phyloP scores from a whole-genome alignment of 2,113 vertebrate genomes.

The Ceyx melanurus region DNA sequence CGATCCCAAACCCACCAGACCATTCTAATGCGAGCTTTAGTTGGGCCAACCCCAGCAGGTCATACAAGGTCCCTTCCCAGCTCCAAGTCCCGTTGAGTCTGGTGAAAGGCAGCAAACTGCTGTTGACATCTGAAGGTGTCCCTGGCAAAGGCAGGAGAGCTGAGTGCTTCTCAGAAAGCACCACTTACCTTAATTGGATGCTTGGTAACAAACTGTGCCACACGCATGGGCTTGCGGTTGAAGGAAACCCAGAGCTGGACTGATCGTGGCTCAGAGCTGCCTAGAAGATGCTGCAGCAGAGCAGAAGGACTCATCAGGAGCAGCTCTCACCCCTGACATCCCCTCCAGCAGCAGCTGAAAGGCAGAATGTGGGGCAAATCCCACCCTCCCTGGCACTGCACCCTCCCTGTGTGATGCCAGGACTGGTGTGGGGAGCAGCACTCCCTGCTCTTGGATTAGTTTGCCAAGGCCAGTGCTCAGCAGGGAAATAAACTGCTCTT shows the following conservation, averaged over 20 bases:
- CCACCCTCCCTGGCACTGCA: background rate
- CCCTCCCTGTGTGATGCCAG: too few species aligned
- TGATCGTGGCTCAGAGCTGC: slow-evolving; percentile 78
- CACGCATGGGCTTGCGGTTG: slow-evolving; percentile 93
- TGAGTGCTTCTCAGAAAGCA: background rate
- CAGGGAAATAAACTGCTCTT: background rate
- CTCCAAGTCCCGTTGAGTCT: background rate
- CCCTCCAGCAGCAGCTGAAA: rapidly evolving
- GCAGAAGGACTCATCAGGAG: background rate
- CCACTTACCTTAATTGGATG: slow-evolving; percentile 92
- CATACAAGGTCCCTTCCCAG: background rate
- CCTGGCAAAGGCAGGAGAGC: background rate
- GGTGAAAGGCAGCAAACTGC: background rate
- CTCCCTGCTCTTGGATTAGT: background rate
- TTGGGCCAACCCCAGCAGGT: background rate
- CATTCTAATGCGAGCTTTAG: rapidly evolving
- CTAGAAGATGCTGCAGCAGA: slow-evolving; percentile 77
- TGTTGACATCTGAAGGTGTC: background rate
- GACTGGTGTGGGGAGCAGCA: background rate
- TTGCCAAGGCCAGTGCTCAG: background rate
- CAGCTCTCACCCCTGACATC: background rate
- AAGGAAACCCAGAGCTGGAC: slow-evolving; percentile 98
- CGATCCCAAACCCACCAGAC: background rate
- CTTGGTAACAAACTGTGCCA: slow-evolving; percentile 91
- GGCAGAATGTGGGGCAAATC: background rate